A percentile compares a stretch with the other conserved stretches of the same genome.
Conservation (phyloP, 2,888 invertebrate genomes). For the Suillia variegata region DNA sequence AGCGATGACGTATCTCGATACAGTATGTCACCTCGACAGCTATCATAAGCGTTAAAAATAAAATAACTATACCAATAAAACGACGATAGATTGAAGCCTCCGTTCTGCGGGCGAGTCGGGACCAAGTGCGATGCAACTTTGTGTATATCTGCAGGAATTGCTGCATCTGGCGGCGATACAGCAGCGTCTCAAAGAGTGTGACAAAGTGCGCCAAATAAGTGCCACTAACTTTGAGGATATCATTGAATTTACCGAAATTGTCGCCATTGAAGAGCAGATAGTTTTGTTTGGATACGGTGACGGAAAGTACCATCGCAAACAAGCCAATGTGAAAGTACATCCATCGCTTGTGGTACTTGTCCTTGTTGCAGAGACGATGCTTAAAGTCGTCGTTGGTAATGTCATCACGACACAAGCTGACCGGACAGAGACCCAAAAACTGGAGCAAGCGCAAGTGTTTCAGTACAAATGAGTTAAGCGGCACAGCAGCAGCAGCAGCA, state of each 20-base stretch:
- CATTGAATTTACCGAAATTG: conserved; percentile 29
- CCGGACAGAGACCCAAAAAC: conserved; percentile 27
- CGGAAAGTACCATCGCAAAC: conserved; percentile 13
- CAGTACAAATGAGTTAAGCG: conserved; percentile 19
- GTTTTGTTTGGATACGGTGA: not conserved
- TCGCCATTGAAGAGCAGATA: conserved; percentile 24
- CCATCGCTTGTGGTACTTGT: conserved; percentile 13
- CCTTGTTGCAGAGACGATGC: no score
- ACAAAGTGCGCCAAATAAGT: conserved; percentile 23
- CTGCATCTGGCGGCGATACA: not conserved
- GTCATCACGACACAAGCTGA: conserved; percentile 18
- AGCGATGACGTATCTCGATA: conserved; percentile 10
- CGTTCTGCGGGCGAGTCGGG: not conserved
- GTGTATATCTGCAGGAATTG: conserved; percentile 25
- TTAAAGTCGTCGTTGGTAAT: no score
- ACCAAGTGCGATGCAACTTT: conserved; percentile 23
- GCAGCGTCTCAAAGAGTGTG: conserved; percentile 25
- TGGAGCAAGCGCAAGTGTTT: conserved; percentile 24
- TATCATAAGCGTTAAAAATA: conserved; percentile 10
- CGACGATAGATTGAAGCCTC: conserved; percentile 21
- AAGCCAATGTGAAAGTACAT: conserved; percentile 15
- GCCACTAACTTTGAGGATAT: conserved; percentile 26
- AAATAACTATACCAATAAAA: conserved; percentile 6
- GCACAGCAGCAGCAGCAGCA: no score
- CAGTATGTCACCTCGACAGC: conserved; percentile 21